Base-by-base conservation (phyloP, 2,797 vertebrate genomes). In the Acanthurus tractus region DNA sequence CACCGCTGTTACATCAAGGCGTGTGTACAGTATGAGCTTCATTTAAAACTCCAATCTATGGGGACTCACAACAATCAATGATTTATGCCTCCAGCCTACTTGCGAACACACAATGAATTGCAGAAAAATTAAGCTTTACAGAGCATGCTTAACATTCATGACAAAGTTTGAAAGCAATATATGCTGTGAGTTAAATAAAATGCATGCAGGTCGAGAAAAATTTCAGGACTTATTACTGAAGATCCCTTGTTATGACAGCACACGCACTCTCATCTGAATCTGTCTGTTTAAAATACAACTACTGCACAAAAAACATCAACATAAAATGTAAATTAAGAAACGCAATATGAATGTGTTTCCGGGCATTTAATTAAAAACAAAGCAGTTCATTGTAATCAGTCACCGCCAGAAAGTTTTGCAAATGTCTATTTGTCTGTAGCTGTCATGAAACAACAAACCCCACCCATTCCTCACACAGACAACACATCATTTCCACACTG, bases 1-100 rank as follows among this genome's bases (percentile, higher is more conserved):
- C 54, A 23, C n/a, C 14, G 17, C 38, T 61, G 22, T 59, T 29
- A 45, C 65, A 78, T 82, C 38, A 52, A 25, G 25, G 62, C 59
- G 46, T 20, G 54, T 68, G 61, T 56, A 57, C 46, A 67, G 71
- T 58, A 20, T 15, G 62, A 80, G 57, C 53, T 67, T 81, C 40
- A 76, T 87, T 75, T 73, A 66, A 72, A 77, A 86, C 84, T 83
- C 70, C 25, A 65, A 74, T 56, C 70, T 48, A 22, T 17, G 2
- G 34, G 57, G 50, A 69, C 61, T 38, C 40, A 56, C 56, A 57
- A 50, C 40, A 59, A 29, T 76, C 17, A 65, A 76, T 78, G 76
- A 85, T 78, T 85, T 48, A 82, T 78, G 63, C 61, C 61, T 20
- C 17, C 17, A 74, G 55, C 59, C 45, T 62, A 18, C 54, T 34